phyloP scores from a whole-genome alignment of 2,797 vertebrate species.

The Neomorphus geoffroyi region DNA sequence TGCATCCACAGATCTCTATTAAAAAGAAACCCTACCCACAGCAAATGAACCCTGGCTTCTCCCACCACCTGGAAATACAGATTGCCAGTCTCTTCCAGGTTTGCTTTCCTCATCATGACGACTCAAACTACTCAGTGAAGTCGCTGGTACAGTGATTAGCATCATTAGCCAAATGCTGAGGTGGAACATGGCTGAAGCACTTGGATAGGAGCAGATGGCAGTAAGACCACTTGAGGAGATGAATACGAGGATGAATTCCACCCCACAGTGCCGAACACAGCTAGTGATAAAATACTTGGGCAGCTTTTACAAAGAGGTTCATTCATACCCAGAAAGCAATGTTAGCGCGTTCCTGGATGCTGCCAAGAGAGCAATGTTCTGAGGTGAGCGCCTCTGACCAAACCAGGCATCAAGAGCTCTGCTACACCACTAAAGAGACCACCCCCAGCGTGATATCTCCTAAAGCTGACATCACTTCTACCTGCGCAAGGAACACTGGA shows the following conservation, averaged over 20 bases:
- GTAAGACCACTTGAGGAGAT: constrained; percentile 42
- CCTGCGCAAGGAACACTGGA: neutral
- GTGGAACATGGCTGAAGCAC: constrained; percentile 26
- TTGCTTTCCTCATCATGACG: neutral
- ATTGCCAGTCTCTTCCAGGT: neutral
- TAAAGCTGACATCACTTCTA: neutral
- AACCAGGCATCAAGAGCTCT: neutral
- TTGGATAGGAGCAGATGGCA: constrained; percentile 47
- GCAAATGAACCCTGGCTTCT: neutral
- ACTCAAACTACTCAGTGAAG: neutral
- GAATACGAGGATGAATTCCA: constrained; percentile 15
- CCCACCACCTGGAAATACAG: neutral
- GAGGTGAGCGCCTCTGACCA: neutral
- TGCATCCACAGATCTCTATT: neutral
- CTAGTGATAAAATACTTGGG: constrained; percentile 23
- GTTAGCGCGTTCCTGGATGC: neutral
- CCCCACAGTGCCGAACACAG: neutral
- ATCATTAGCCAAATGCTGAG: constrained; percentile 6
- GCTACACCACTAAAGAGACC: neutral
- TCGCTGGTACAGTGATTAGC: constrained; percentile 36
- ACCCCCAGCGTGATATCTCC: neutral
- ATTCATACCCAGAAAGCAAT: neutral
- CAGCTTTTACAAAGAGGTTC: neutral
- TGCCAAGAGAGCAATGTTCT: neutral
- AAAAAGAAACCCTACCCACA: neutral